Evolutionary conservation across 2,888 invertebrate species (phyloP).

Genomic region (Dinocampus coccinellae): DNA sequence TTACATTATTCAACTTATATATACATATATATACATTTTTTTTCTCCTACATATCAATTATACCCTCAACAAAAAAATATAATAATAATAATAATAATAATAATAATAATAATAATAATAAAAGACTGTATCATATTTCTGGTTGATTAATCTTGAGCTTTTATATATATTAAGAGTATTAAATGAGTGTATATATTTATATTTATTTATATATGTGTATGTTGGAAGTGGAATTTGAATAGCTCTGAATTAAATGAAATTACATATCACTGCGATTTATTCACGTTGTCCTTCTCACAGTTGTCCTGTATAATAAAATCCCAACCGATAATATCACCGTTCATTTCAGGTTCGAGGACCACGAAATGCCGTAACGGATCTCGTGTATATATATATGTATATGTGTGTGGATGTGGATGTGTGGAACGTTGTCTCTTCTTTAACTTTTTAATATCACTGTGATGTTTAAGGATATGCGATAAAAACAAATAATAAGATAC

Average conservation of each 20-base stretch:
- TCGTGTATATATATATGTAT: too few relatives aligned
- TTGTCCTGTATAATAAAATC: background rate
- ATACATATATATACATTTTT: too few relatives aligned
- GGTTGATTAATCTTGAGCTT: slow-evolving; percentile 11
- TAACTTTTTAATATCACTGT: background rate
- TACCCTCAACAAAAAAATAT: background rate
- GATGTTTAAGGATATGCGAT: background rate
- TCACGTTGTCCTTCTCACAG: background rate
- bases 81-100: too few relatives aligned
- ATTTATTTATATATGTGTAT: background rate
- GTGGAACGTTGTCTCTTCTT: background rate
- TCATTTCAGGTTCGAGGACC: slow-evolving; percentile 4
- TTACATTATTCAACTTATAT: slow-evolving; percentile 12
- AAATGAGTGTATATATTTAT: background rate
- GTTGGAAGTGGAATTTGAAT: background rate
- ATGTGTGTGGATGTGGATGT: too few relatives aligned
- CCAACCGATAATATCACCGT: background rate
- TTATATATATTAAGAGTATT: background rate
- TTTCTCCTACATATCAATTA: background rate
- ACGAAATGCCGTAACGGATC: slow-evolving; percentile 8
- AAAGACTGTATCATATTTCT: background rate
- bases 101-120: slow-evolving; percentile 5
- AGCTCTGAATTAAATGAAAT: slow-evolving; percentile 10
- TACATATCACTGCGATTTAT: slow-evolving; percentile 8
- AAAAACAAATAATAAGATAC: background rate